phyloP scores from a whole-genome alignment of 2,888 invertebrate species.

The Rotaria socialis region DNA sequence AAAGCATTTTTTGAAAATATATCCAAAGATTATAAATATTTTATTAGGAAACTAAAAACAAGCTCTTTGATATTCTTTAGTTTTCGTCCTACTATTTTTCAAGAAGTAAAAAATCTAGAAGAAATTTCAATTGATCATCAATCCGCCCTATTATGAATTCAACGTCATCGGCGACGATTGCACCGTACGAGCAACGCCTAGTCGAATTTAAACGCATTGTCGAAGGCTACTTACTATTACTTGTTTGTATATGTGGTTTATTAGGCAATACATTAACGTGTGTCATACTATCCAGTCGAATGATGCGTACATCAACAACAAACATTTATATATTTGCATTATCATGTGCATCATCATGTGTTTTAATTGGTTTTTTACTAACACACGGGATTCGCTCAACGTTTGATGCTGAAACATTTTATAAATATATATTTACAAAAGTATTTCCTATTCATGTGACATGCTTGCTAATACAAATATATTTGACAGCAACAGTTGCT shows the following conservation, averaged over 20 bases:
- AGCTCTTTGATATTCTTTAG: background rate
- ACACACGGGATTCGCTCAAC: conserved; percentile 1
- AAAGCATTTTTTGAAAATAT: background rate
- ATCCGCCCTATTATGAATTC: background rate
- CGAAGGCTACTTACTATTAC: background rate
- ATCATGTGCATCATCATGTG: conserved; percentile 14
- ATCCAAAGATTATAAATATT: background rate
- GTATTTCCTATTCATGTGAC: background rate
- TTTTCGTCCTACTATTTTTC: background rate
- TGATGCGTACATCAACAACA: conserved; percentile 6
- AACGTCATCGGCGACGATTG: background rate
- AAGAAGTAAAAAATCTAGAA: background rate
- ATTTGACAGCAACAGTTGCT: conserved; percentile 28
- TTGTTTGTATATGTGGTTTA: conserved; percentile 20
- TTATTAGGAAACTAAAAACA: background rate
- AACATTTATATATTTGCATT: conserved; percentile 25
- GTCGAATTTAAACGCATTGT: conserved; percentile 14
- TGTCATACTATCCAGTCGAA: background rate
- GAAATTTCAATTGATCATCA: background rate
- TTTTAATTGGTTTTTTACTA: conserved; percentile 19
- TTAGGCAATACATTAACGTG: conserved; percentile 24
- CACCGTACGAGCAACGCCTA: background rate
- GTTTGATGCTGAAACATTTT: conserved; percentile 20
- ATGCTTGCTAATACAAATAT: conserved; percentile 14
- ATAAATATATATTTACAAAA: background rate